A percentile compares a stretch with the other conserved stretches of the same genome.
These are phyloP conservation scores for Lordiphosa andalusiaca DNA, from an alignment of 2,888 invertebrate species.

Conservation along the genomic window DNA sequence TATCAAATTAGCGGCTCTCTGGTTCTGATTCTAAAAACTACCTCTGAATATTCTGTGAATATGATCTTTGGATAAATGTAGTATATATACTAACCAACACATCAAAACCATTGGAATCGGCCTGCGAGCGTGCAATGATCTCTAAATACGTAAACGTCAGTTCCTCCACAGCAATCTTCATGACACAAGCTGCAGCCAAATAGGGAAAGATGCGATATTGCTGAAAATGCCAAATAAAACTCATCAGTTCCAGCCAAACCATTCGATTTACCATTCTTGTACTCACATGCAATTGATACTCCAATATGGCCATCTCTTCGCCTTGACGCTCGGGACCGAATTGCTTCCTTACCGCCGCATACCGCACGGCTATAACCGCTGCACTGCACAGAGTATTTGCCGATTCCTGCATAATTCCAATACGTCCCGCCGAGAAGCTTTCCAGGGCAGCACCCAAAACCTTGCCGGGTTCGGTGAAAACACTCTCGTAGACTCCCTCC, in stretches of 20 bases:
- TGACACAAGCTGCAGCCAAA: conserved; percentile 84
- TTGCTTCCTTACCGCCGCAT: conserved; percentile 89
- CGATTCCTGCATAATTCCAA: conserved; percentile 84
- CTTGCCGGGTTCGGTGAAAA: conserved; percentile 93
- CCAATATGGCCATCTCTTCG: conserved; percentile 87
- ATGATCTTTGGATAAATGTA: background rate
- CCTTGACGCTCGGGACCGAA: conserved; percentile 85
- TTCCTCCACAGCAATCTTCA: conserved; percentile 84
- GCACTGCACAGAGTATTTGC: conserved; percentile 83
- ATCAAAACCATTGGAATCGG: conserved; percentile 79
- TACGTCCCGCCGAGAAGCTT: conserved; percentile 91
- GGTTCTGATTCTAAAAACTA: background rate
- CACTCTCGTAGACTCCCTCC: conserved; percentile 92
- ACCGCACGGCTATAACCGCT: conserved; percentile 87
- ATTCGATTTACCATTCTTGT: too few relatives aligned
- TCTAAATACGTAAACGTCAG: conserved; percentile 85
- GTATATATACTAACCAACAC: conserved; percentile 62
- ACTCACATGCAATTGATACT: conserved; percentile 88
- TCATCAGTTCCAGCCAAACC: background rate
- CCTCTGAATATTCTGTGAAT: background rate
- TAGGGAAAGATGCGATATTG: conserved; percentile 88
- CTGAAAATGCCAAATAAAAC: conserved; percentile 77
- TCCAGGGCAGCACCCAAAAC: conserved; percentile 92
- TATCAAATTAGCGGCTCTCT: too few relatives aligned
- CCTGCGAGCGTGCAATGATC: conserved; percentile 85